Evolutionary conservation across 1,140 invertebrate genomes (phyloP).

Genomic region (fruit fly (Drosophila melanogaster)): DNA sequence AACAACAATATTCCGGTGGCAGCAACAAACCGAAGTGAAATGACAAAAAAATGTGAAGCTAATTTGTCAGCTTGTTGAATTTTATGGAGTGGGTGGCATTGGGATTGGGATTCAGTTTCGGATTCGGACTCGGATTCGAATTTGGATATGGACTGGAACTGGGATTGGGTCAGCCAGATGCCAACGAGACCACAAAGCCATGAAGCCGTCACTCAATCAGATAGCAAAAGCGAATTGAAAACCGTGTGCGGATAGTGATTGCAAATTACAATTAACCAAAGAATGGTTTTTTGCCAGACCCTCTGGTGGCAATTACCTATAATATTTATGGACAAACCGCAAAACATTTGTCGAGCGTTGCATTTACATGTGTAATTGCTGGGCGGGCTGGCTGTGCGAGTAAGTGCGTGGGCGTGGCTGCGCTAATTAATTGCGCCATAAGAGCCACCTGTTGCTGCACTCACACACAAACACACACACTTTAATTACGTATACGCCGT

Average conservation of each 20-base stretch:
- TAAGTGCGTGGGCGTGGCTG: slow-evolving; percentile 16
- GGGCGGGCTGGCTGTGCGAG: neutral
- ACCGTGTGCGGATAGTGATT: slow-evolving; percentile 15
- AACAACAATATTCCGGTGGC: slow-evolving; percentile 32
- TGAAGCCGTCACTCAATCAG: slow-evolving; percentile 66
- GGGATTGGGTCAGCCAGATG: neutral
- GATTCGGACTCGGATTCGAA: neutral
- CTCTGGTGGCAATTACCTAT: slow-evolving; percentile 56
- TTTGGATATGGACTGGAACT: neutral
- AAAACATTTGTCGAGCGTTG: slow-evolving; percentile 62
- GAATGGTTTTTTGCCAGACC: slow-evolving; percentile 32
- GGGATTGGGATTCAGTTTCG: neutral
- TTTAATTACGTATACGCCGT: slow-evolving; percentile 26
- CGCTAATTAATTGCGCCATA: slow-evolving; percentile 66
- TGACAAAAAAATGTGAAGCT: slow-evolving; percentile 72
- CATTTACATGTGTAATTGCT: slow-evolving; percentile 57
- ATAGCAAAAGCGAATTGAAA: slow-evolving; percentile 62
- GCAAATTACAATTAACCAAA: slow-evolving; percentile 65
- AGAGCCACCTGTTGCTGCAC: slow-evolving; percentile 36
- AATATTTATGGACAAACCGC: slow-evolving; percentile 68
- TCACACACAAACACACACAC: neutral
- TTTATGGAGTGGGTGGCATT: slow-evolving; percentile 12
- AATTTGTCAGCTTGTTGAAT: slow-evolving; percentile 68
- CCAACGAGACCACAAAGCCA: slow-evolving; percentile 40
- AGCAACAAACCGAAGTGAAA: slow-evolving; percentile 49